These are phyloP conservation scores for Euclidia mi DNA, from an alignment of 2,888 invertebrate genomes.

Conservation along the genomic window DNA sequence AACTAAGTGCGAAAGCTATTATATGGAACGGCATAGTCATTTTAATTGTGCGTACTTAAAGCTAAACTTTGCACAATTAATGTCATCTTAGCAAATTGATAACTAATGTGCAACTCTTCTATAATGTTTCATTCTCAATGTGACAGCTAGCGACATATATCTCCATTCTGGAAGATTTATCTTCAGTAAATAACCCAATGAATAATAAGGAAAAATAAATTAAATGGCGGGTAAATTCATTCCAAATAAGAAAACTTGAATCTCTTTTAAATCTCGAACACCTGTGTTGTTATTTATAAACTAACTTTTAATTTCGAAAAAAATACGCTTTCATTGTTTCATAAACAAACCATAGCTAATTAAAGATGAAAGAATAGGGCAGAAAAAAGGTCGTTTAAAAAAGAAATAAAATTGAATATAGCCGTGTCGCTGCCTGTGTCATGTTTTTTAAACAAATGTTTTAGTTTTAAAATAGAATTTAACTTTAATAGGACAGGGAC, in stretches of 20 bases:
- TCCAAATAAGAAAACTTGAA: neutral
- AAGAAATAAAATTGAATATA: constrained; percentile 39
- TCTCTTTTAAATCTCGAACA: constrained; percentile 7
- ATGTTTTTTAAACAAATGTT: constrained; percentile 81
- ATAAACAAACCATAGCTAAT: constrained; percentile 52
- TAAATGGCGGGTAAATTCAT: constrained; percentile 11
- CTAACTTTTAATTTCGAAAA: constrained; percentile 23
- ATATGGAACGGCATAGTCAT: neutral
- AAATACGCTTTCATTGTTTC: constrained; percentile 40
- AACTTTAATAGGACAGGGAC: constrained; percentile 24
- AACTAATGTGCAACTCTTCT: constrained; percentile 24
- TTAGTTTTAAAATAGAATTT: constrained; percentile 57
- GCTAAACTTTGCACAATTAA: constrained; percentile 1
- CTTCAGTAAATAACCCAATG: constrained; percentile 31
- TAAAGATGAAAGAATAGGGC: constrained; percentile 53
- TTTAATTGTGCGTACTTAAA: neutral
- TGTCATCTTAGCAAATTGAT: constrained; percentile 35
- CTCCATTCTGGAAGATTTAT: constrained; percentile 52
- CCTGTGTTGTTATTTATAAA: constrained; percentile 23
- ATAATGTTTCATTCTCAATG: constrained; percentile 49
- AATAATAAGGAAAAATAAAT: constrained; percentile 30
- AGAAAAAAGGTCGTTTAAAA: constrained; percentile 49
- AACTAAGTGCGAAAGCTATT: too few species aligned
- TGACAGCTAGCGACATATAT: constrained; percentile 40
- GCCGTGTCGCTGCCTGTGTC: constrained; percentile 76